Conservation (phyloP, 2,797 vertebrate genomes). For the Chelmon rostratus region DNA sequence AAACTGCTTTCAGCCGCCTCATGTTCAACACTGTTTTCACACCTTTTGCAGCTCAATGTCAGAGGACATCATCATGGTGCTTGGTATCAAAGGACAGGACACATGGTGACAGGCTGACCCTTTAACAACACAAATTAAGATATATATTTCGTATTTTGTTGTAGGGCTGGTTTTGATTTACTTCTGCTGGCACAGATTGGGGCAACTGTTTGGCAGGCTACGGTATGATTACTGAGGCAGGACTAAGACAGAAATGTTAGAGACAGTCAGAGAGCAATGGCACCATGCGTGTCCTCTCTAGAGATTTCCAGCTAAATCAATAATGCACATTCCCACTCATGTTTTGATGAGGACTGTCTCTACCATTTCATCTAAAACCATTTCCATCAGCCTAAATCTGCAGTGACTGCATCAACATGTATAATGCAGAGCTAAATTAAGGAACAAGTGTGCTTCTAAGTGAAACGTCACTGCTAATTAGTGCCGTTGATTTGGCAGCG, state of each 20-base stretch:
- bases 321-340: constrained; percentile 40
- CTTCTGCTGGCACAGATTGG: background rate
- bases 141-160: background rate
- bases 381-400: constrained; percentile 10
- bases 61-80: background rate
- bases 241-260: background rate
- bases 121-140: background rate
- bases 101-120: background rate
- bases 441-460: constrained; percentile 35
- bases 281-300: background rate
- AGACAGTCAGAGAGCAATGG: background rate
- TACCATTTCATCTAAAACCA: constrained; percentile 32
- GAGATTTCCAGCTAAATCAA: constrained; percentile 36
- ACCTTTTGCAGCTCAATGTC: background rate
- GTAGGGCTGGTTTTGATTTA: background rate
- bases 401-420: constrained; percentile 32
- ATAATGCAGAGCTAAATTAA: constrained; percentile 48
- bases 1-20: background rate
- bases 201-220: background rate
- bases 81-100: background rate
- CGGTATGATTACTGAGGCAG: background rate
- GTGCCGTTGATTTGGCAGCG: constrained; percentile 7
- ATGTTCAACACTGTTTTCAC: background rate
- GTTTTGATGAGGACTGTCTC: constrained; percentile 22
- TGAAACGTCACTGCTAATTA: constrained; percentile 25